Percentiles rank a stretch among this genome's conserved stretches.
Conservation (phyloP, 2,888 invertebrate species). For the Caenorhabditis panamensis region DNA sequence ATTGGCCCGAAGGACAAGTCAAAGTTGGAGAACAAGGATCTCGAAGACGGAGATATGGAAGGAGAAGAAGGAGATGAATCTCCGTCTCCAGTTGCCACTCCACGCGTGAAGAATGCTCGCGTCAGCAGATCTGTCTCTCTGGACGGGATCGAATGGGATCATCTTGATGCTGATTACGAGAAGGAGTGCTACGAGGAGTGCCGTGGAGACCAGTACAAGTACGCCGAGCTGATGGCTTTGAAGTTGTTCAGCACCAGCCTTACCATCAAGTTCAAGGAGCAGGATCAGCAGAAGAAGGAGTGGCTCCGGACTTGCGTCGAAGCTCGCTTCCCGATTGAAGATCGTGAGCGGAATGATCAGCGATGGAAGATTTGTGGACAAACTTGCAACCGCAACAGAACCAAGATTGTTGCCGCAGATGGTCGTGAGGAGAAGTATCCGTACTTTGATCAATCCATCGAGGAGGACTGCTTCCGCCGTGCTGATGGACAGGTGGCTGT, state of each 20-base stretch:
- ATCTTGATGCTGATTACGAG: conserved; percentile 63
- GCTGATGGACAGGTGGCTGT: conserved; percentile 57
- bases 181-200: conserved; percentile 62
- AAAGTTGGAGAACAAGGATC: conserved; percentile 17
- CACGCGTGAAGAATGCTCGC: conserved; percentile 7
- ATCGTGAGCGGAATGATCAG: conserved; percentile 65
- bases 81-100: conserved; percentile 3
- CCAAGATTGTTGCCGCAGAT: conserved; percentile 63
- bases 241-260: conserved; percentile 64
- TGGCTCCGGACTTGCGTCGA: conserved; percentile 72
- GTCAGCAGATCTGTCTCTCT: conserved; percentile 29
- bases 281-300: conserved; percentile 69
- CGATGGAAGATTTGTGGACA: conserved; percentile 72
- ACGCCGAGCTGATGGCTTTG: conserved; percentile 70
- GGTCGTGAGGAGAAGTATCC: conserved; percentile 68
- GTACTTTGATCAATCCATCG: conserved; percentile 65
- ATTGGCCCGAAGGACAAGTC: conserved; percentile 51
- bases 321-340: conserved; percentile 65
- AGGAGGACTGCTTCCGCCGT: conserved; percentile 66
- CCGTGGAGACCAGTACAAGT: conserved; percentile 68
- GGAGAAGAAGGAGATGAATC: background rate
- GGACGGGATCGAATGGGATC: conserved; percentile 57
- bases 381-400: conserved; percentile 70
- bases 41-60: background rate
- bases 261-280: conserved; percentile 69